Conservation (phyloP, 2,113 vertebrate genomes). For the human region GRCh38 chr18:64629001-64629500, state of each 20-base stretch:
- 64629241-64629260: background rate
- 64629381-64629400: accelerated
- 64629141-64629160: background rate
- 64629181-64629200: background rate
- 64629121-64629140: no score
- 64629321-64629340: background rate
- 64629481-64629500: no score
- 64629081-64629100: background rate
- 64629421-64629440: background rate
- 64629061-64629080: background rate
- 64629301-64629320: background rate
- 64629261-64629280: background rate
- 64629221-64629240: background rate
- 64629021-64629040: background rate
- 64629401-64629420: background rate
- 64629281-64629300: background rate
- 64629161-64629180: background rate
- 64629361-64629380: background rate
- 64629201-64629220: background rate
- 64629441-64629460: no score
- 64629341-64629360: background rate
- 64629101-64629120: background rate
- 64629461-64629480: no score
- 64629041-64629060: background rate
- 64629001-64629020: background rate